A percentile compares a stretch with the other conserved stretches of the same genome.
Evolutionary conservation across 30 jellyfish, hydroid and myxozoan genomes (phyloP).

Genomic region (Turritopsis dohrnii): DNA sequence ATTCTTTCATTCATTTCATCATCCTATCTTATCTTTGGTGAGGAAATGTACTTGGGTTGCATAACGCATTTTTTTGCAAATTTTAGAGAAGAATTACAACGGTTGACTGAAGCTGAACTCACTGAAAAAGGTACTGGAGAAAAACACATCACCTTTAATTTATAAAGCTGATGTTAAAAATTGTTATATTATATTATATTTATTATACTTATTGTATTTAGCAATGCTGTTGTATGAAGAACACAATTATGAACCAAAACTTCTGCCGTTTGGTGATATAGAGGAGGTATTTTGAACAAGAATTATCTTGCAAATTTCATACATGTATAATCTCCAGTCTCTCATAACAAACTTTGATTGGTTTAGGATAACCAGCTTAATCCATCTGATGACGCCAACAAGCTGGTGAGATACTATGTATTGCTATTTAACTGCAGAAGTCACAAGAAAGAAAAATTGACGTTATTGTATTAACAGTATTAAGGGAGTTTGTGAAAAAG

Average conservation of each 20-base stretch:
- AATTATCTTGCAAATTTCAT: background rate
- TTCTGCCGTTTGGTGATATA: conserved; percentile 53
- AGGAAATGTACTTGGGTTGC: background rate
- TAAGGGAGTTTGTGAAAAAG: too few species aligned
- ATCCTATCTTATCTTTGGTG: too few species aligned
- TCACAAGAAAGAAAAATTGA: too few species aligned
- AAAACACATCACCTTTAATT: too few species aligned
- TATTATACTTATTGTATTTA: background rate
- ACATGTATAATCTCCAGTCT: background rate
- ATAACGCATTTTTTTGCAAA: background rate
- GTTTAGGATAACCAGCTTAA: conserved; percentile 76
- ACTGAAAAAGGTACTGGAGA: conserved; percentile 21
- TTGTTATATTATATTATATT: too few species aligned
- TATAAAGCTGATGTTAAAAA: too few species aligned
- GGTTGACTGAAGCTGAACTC: conserved; percentile 38
- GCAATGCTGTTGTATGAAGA: conserved; percentile 54
- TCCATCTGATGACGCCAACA: conserved; percentile 68
- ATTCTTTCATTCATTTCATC: too few species aligned
- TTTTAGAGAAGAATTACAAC: conserved; percentile 36
- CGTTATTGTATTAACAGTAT: too few species aligned
- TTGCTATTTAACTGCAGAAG: too few species aligned
- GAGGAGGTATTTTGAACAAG: conserved; percentile 54
- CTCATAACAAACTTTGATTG: background rate
- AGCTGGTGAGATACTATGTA: conserved; percentile 61
- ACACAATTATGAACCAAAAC: conserved; percentile 76